These are phyloP conservation scores for Meda fulgida DNA, from an alignment of 2,797 vertebrate species.

Conservation along the genomic window DNA sequence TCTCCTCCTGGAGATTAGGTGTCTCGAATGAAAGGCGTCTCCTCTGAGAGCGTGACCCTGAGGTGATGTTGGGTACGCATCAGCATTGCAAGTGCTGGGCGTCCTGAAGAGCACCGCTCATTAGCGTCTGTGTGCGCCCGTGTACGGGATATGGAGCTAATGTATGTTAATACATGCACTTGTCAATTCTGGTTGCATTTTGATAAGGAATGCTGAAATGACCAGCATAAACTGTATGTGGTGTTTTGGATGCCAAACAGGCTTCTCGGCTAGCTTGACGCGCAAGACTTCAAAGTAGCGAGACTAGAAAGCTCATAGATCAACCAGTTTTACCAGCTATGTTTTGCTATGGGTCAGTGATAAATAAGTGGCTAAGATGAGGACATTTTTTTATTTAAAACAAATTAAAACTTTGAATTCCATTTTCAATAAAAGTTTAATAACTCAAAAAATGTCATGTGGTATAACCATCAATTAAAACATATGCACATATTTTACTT, in stretches of 20 bases:
- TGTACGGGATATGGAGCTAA: not conserved
- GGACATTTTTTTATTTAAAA: no score
- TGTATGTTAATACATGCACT: slow-evolving; percentile 28
- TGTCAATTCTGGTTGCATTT: slow-evolving; percentile 16
- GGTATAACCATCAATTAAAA: not conserved
- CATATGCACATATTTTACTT: not conserved
- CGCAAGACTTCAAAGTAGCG: not conserved
- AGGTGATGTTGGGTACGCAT: slow-evolving; percentile 11
- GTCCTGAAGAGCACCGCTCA: slow-evolving; percentile 2
- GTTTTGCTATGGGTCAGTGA: not conserved
- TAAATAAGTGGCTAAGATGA: not conserved
- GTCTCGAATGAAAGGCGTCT: slow-evolving; percentile 15
- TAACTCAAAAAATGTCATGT: no score
- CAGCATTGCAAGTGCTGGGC: not conserved
- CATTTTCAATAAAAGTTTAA: no score
- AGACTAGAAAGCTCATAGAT: not conserved
- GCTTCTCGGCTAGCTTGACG: not conserved
- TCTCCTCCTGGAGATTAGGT: slow-evolving; percentile 18
- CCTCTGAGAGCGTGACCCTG: slow-evolving; percentile 1
- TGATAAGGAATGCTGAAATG: not conserved
- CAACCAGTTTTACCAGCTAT: not conserved
- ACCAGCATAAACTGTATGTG: not conserved
- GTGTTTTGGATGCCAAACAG: not conserved
- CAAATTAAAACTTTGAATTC: not conserved
- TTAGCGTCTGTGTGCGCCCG: slow-evolving; percentile 13